phyloP scores from a whole-genome alignment of 2,888 invertebrate species.

The Acleris laterana region DNA sequence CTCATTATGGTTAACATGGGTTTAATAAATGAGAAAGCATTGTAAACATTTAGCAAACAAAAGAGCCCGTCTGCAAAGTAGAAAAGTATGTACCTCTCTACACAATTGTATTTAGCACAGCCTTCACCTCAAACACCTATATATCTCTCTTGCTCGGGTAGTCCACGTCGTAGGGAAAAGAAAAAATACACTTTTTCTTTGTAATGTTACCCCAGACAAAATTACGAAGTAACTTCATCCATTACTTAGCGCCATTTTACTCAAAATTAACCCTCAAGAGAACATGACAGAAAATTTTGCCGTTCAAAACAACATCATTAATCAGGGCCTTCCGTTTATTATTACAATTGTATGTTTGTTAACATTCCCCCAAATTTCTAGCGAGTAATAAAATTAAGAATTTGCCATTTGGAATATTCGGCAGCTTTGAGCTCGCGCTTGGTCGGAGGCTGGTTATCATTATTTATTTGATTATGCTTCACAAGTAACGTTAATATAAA shows the following conservation, averaged over 20 bases:
- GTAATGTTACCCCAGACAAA: not conserved
- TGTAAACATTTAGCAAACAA: too few species aligned
- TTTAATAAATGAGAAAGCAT: too few species aligned
- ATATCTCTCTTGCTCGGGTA: too few species aligned
- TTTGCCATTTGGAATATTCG: conserved; percentile 12
- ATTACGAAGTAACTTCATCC: conserved; percentile 11
- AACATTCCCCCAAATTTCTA: conserved; percentile 13
- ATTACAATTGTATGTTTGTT: conserved; percentile 40
- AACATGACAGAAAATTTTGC: conserved; percentile 47
- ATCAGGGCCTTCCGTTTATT: conserved; percentile 44
- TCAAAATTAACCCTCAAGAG: conserved; percentile 29
- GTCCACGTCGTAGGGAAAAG: too few species aligned
- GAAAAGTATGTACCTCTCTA: too few species aligned
- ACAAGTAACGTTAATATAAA: too few species aligned
- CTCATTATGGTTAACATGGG: too few species aligned
- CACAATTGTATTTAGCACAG: too few species aligned
- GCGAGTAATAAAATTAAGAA: conserved; percentile 4
- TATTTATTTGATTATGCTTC: too few species aligned
- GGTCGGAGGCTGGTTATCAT: not conserved
- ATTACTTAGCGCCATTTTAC: conserved; percentile 12
- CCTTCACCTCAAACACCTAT: too few species aligned
- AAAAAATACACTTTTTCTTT: too few species aligned
- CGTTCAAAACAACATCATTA: conserved; percentile 44
- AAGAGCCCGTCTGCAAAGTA: too few species aligned
- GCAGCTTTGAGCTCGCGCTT: not conserved